Percentiles rank a stretch among this genome's conserved stretches.
Conservation (phyloP, 2,113 vertebrate genomes). For the Oryctolagus cuniculus region mOryCun1.1 NC_091433.1:61898001-61898500, state of each 20-base stretch:
- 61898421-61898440: not conserved
- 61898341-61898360: not conserved
- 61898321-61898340: not conserved
- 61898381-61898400: not conserved
- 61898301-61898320: constrained; percentile 86
- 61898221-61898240: not conserved
- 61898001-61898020: constrained; percentile 66
- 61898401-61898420: not conserved
- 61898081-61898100: constrained; percentile 63
- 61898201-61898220: constrained; percentile 84
- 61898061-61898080: constrained; percentile 51
- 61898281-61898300: constrained; percentile 43
- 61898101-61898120: not conserved
- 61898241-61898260: not conserved
- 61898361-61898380: constrained; percentile 23
- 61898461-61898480: not conserved
- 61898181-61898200: constrained; percentile 46
- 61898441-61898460: not conserved
- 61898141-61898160: constrained; percentile 37
- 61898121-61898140: constrained; percentile 50
- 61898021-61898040: constrained; percentile 65
- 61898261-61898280: not conserved
- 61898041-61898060: constrained; percentile 55
- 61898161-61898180: constrained; percentile 17
- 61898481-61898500: not conserved